Evolutionary conservation across 1,140 invertebrate species (phyloP).

Genomic region (Mercenaria mercenaria): DNA sequence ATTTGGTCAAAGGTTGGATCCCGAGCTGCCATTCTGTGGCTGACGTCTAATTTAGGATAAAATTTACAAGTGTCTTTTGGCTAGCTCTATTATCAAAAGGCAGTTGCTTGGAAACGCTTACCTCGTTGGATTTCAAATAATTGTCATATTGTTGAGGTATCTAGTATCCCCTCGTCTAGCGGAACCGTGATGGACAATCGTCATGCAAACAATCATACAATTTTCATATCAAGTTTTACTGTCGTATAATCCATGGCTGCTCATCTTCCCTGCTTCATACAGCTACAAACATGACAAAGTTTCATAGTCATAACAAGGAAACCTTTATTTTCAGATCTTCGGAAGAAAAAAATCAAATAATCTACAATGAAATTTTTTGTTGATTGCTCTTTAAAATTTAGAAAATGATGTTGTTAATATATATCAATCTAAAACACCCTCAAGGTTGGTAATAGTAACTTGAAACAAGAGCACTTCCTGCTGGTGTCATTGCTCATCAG

Average conservation of each 20-base stretch:
- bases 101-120: not conserved
- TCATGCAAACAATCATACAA: not conserved
- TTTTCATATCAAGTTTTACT: conserved; percentile 1
- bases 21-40: not conserved
- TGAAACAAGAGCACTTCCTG: too few relatives aligned
- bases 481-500: too few relatives aligned
- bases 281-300: too few relatives aligned
- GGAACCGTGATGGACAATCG: not conserved
- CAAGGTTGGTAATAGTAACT: too few relatives aligned
- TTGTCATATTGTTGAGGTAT: not conserved
- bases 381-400: too few relatives aligned
- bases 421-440: too few relatives aligned
- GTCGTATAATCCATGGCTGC: not conserved
- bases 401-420: too few relatives aligned
- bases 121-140: not conserved
- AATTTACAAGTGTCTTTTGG: conserved; percentile 12
- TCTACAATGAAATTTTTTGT: too few relatives aligned
- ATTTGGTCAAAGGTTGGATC: not conserved
- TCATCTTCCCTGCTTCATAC: too few relatives aligned
- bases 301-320: too few relatives aligned
- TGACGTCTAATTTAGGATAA: conserved; percentile 5
- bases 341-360: too few relatives aligned
- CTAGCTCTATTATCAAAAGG: not conserved
- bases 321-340: too few relatives aligned
- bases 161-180: not conserved